Base-by-base conservation (phyloP, 2,888 invertebrate genomes). In the Cephus pulcher region DNA sequence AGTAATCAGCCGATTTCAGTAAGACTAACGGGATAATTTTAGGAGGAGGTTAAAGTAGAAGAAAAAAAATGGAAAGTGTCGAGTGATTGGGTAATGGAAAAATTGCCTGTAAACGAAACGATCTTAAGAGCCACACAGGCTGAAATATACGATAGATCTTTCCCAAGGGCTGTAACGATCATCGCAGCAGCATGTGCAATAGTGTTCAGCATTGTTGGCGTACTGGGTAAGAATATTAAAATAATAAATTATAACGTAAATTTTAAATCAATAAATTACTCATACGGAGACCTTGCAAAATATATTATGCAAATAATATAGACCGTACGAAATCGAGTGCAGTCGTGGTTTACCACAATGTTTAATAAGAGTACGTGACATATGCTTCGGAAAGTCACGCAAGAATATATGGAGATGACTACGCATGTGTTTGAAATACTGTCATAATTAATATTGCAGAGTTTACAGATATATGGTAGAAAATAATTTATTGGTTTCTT, bases 111-210 rank as follows among this genome's bases (percentile, higher is more conserved):
- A 23, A 56, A 56, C 56, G 56, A 56, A 56, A 23, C 56, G 56
- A 56, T 56, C 56, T 23, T 56, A 2, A 23, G 23, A 56, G 69
- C 76, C 71, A 73, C 75, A 35, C 78, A 77, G 40, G 76, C 32
- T 34, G 71, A 71, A 79, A 74, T 79, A 37, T 75, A 75, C 76
- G 78, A 80, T 78, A 74, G 82, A 78, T 84, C 86, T n/a, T 97
- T 96, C 90, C 96, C 97, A 33, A 93, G 95, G 84, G 94, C 94
- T 83, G 95, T 96, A 74, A 96, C 97, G 56, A 93, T 96, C 85
- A 93, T 95, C 88, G 97, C 97, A 32, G 96, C 96, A 37, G 93
- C 93, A 78, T 96, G 96, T 90, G 97, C 97, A 69, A 95, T 96
- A 86, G 90, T 96, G 78, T 97, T 97, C 92, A 95, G 95, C 88